Percentiles rank a stretch among this genome's conserved stretches.
These are phyloP conservation scores for Epistrophe grossulariae DNA, from an alignment of 2,888 invertebrate species.

Conservation along the genomic window DNA sequence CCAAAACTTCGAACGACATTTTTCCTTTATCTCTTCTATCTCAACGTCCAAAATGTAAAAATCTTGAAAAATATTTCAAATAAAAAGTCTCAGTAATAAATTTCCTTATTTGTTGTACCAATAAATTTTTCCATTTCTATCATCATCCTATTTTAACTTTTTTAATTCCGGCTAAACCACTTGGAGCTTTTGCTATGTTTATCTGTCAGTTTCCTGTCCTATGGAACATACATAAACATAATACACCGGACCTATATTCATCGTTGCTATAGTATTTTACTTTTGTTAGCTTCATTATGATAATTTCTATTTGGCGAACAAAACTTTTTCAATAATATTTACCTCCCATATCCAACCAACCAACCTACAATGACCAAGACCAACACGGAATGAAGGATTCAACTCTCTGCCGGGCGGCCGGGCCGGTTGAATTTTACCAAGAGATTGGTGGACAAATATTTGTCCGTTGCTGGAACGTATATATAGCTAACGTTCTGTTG, in stretches of 20 bases:
- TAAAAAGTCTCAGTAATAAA: slow-evolving; percentile 4
- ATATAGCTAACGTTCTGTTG: too few species aligned
- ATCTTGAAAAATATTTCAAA: not conserved
- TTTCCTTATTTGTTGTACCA: slow-evolving; percentile 14
- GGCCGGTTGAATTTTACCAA: slow-evolving; percentile 25
- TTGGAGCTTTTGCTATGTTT: not conserved
- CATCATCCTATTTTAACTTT: slow-evolving; percentile 45
- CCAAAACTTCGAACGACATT: not conserved
- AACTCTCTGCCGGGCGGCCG: not conserved
- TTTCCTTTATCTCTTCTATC: not conserved
- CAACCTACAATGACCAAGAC: not conserved
- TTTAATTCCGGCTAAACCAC: slow-evolving; percentile 52
- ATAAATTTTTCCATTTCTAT: slow-evolving; percentile 43
- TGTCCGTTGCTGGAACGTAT: slow-evolving; percentile 55
- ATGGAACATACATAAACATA: too few species aligned
- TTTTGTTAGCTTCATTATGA: slow-evolving; percentile 64
- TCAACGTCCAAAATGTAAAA: not conserved
- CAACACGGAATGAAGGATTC: slow-evolving; percentile 22
- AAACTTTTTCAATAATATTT: slow-evolving; percentile 75
- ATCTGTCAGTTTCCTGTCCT: not conserved
- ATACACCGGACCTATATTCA: not conserved
- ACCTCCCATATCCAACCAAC: slow-evolving; percentile 9
- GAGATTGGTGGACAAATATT: slow-evolving; percentile 62
- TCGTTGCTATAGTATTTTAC: not conserved
- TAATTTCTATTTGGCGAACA: slow-evolving; percentile 65